Evolutionary conservation across 1,140 invertebrate genomes (phyloP).

Genomic region (Pectinophora gossypiella): DNA sequence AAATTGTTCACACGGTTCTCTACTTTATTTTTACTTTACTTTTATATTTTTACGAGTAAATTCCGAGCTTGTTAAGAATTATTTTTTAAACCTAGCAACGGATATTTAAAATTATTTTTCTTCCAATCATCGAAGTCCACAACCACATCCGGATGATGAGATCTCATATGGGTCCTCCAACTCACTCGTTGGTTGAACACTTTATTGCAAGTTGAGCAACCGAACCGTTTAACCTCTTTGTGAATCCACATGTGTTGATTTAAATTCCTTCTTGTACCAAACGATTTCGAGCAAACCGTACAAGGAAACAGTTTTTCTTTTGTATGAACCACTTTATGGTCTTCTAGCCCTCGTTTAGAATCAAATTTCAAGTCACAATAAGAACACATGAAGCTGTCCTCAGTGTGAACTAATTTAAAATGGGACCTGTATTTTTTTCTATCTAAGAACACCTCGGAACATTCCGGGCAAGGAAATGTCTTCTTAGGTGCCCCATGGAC

Average conservation of each 20-base stretch:
- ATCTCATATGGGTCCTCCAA: conserved; percentile 39
- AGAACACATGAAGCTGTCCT: conserved; percentile 14
- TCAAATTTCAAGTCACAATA: conserved; percentile 11
- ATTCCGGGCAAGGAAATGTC: conserved; percentile 19
- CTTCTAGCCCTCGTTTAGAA: conserved; percentile 25
- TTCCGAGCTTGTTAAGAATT: too few species aligned
- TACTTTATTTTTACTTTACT: too few species aligned
- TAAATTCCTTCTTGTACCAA: conserved; percentile 31
- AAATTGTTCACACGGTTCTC: too few species aligned
- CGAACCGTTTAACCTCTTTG: conserved; percentile 76
- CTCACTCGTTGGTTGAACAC: conserved; percentile 8
- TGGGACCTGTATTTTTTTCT: conserved; percentile 14
- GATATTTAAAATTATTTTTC: too few species aligned
- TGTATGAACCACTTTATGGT: conserved; percentile 66
- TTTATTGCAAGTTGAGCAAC: conserved; percentile 73
- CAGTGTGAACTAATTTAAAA: conserved; percentile 22
- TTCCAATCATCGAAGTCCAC: conserved; percentile 33
- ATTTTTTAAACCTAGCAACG: too few species aligned
- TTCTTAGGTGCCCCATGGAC: conserved; percentile 17
- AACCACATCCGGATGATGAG: conserved; percentile 48
- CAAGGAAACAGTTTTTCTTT: conserved; percentile 68
- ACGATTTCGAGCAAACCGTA: conserved; percentile 54
- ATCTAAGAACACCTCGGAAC: conserved; percentile 11
- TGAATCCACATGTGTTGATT: conserved; percentile 68
- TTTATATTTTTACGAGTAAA: too few species aligned